phyloP scores from a whole-genome alignment of 2,797 vertebrate genomes.

The Xenentodon cancila region DNA sequence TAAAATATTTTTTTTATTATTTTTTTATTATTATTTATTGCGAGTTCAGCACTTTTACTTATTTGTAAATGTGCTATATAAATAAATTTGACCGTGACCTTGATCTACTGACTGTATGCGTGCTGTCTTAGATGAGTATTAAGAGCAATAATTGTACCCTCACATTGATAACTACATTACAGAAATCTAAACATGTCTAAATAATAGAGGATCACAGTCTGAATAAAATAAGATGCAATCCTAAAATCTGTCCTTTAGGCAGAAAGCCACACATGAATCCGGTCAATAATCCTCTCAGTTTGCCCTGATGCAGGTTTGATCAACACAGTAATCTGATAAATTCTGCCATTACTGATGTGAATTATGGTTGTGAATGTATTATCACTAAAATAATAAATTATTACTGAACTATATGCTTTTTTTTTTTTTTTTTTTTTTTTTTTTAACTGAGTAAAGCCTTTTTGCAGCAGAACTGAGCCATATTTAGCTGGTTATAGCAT shows the following conservation, averaged over 20 bases:
- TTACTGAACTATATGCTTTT: constrained; percentile 54
- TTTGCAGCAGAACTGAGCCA: constrained; percentile 41
- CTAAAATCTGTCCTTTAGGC: constrained; percentile 60
- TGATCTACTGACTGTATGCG: constrained; percentile 4
- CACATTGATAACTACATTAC: constrained; percentile 70
- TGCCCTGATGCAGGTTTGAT: constrained; percentile 55
- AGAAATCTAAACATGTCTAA: constrained; percentile 76
- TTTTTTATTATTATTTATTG: no score
- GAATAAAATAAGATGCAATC: constrained; percentile 47
- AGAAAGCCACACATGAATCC: constrained; percentile 37
- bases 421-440: no score
- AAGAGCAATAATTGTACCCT: constrained; percentile 71
- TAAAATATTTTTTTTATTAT: no score
- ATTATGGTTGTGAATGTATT: constrained; percentile 61
- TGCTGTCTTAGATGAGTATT: constrained; percentile 29
- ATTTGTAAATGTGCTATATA: neutral
- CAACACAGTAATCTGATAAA: constrained; percentile 65
- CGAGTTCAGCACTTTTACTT: no score
- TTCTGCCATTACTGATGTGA: constrained; percentile 58
- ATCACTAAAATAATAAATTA: constrained; percentile 55
- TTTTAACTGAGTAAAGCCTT: constrained; percentile 43
- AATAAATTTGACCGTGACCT: constrained; percentile 17
- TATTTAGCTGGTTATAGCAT: constrained; percentile 41
- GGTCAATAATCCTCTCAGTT: constrained; percentile 63
- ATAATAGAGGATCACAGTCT: constrained; percentile 64